Percentiles rank a stretch among this genome's conserved stretches.
Evolutionary conservation across 2,888 invertebrate genomes (phyloP).

Genomic region (Stictocephala bisonia): DNA sequence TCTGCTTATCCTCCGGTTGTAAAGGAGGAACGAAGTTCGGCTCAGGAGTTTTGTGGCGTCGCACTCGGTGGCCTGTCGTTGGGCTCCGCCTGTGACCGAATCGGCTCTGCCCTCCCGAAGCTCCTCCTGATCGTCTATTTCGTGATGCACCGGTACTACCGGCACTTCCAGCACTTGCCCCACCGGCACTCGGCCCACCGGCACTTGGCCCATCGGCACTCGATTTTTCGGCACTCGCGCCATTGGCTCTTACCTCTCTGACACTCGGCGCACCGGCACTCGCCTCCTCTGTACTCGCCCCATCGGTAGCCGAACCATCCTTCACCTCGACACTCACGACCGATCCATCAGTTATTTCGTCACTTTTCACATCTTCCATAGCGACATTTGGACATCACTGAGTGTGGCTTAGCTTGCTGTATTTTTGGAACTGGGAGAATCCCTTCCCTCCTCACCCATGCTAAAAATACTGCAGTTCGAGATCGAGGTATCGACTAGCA

Average conservation of each 20-base stretch:
- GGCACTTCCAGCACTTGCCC: conserved; percentile 41
- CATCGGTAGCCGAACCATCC: conserved; percentile 14
- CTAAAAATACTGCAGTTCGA: conserved; percentile 44
- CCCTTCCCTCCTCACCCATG: conserved; percentile 42
- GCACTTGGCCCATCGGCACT: conserved; percentile 26
- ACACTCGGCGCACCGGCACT: conserved; percentile 47
- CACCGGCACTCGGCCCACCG: conserved; percentile 29
- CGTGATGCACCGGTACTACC: conserved; percentile 66
- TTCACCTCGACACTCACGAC: background rate
- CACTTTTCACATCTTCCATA: conserved; percentile 25
- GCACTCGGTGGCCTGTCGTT: conserved; percentile 59
- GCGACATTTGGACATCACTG: conserved; percentile 45
- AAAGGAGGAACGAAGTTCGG: conserved; percentile 63
- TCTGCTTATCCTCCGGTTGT: conserved; percentile 60
- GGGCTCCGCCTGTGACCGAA: conserved; percentile 60
- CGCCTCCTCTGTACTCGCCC: conserved; percentile 31
- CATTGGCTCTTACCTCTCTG: conserved; percentile 39
- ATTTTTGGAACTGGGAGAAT: conserved; percentile 36
- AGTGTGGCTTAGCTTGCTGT: conserved; percentile 24
- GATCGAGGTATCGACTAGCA: conserved; percentile 37
- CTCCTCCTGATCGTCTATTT: conserved; percentile 68
- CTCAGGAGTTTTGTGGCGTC: conserved; percentile 51
- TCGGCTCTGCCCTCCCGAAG: conserved; percentile 58
- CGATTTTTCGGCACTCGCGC: conserved; percentile 26
- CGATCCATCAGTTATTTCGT: background rate